These are phyloP conservation scores for Diploptera punctata DNA, from an alignment of 2,888 invertebrate species.

Conservation along the genomic window DNA sequence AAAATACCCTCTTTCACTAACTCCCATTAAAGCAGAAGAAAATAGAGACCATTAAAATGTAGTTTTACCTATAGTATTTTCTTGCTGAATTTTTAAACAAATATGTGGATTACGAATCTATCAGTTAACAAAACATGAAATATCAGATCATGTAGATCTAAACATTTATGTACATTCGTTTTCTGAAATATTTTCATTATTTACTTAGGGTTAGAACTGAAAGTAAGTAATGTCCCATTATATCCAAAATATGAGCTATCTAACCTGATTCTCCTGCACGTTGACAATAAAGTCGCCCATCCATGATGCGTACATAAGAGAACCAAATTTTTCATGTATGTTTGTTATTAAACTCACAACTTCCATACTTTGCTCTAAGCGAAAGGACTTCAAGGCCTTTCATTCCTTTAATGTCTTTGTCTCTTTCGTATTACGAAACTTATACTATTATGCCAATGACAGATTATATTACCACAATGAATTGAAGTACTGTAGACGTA, in stretches of 20 bases:
- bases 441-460: no score
- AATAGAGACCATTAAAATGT: no score
- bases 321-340: slow-evolving; percentile 51
- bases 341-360: slow-evolving; percentile 53
- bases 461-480: no score
- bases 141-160: not conserved
- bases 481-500: no score
- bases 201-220: not conserved
- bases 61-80: no score
- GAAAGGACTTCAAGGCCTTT: no score
- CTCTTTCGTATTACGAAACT: no score
- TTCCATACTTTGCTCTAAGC: no score
- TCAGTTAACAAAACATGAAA: not conserved
- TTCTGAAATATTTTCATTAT: not conserved
- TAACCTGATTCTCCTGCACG: slow-evolving; percentile 31
- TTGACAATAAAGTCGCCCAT: slow-evolving; percentile 23
- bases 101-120: not conserved
- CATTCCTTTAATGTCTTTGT: no score
- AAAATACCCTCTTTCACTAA: no score
- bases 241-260: not conserved
- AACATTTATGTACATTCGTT: not conserved
- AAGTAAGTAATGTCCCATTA: not conserved
- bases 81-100: not conserved
- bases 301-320: slow-evolving; percentile 52
- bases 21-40: no score